Evolutionary conservation across 92 coral and sea anemone genomes (phyloP).

Genomic region (Micromussa lordhowensis): DNA sequence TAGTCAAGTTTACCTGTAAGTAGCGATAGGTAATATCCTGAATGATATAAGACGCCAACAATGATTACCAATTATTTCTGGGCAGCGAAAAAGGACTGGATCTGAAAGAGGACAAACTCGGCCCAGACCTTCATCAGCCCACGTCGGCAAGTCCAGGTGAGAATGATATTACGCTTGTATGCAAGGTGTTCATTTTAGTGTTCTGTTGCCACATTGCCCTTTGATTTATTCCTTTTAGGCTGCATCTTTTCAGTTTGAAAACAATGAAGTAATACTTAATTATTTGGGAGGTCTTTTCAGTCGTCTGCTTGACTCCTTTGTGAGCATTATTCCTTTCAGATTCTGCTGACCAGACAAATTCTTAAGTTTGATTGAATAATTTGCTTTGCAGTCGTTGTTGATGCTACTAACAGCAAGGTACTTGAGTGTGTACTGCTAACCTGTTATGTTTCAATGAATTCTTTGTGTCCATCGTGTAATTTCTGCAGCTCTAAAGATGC

Average conservation of each 20-base stretch:
- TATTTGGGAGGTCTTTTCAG: neutral
- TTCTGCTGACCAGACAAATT: neutral
- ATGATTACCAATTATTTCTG: neutral
- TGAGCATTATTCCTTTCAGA: constrained; percentile 3
- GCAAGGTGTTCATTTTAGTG: neutral
- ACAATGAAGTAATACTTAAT: neutral
- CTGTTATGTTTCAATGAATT: neutral
- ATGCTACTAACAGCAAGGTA: neutral
- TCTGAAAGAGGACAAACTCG: constrained; percentile 70
- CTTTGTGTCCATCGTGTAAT: constrained; percentile 4
- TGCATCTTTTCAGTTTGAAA: neutral
- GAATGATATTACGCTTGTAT: neutral
- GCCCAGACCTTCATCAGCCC: constrained; percentile 90
- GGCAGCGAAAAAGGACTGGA: constrained; percentile 75
- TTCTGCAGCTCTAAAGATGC: constrained; percentile 54
- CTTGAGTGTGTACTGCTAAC: neutral
- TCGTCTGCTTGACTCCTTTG: neutral
- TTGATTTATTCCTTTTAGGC: neutral
- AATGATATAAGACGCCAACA: neutral
- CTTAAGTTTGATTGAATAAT: neutral
- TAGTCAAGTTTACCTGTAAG: neutral
- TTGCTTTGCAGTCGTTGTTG: constrained; percentile 5
- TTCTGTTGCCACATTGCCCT: neutral
- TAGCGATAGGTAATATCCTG: neutral
- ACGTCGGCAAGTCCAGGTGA: constrained; percentile 77